These are phyloP conservation scores for Cotesia typhae DNA, from an alignment of 1,140 invertebrate species.

Conservation along the genomic window DNA sequence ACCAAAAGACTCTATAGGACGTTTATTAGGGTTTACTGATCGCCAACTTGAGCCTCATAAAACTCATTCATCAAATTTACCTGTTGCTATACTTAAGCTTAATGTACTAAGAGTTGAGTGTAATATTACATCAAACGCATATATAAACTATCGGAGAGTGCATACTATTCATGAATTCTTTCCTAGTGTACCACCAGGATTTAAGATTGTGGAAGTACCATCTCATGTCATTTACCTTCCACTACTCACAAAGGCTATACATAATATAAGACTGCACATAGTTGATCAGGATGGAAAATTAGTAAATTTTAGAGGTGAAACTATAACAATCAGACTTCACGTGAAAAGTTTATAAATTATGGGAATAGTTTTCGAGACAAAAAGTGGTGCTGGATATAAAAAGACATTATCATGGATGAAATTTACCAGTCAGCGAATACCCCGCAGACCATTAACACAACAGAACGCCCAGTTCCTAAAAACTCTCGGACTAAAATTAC, in stretches of 20 bases:
- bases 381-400: neutral
- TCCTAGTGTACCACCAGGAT: neutral
- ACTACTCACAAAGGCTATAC: too few relatives aligned
- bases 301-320: neutral
- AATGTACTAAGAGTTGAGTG: conserved; percentile 42
- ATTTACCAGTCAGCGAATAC: neutral
- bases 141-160: neutral
- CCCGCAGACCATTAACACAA: neutral
- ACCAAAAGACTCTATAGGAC: too few relatives aligned
- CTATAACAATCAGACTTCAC: neutral
- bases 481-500: neutral
- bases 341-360: neutral
- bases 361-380: neutral
- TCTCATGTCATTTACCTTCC: neutral
- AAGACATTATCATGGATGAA: neutral
- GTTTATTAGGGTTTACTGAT: too few relatives aligned
- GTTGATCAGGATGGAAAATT: neutral
- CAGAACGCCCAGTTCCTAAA: conserved; percentile 4
- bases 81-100: conserved; percentile 31
- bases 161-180: neutral
- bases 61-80: too few relatives aligned
- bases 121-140: conserved; percentile 24
- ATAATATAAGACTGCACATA: neutral
- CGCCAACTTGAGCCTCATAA: too few relatives aligned
- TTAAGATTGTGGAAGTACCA: conserved; percentile 2